Base-by-base conservation (phyloP, 2,113 vertebrate genomes). In the Urocolius indicus region DNA sequence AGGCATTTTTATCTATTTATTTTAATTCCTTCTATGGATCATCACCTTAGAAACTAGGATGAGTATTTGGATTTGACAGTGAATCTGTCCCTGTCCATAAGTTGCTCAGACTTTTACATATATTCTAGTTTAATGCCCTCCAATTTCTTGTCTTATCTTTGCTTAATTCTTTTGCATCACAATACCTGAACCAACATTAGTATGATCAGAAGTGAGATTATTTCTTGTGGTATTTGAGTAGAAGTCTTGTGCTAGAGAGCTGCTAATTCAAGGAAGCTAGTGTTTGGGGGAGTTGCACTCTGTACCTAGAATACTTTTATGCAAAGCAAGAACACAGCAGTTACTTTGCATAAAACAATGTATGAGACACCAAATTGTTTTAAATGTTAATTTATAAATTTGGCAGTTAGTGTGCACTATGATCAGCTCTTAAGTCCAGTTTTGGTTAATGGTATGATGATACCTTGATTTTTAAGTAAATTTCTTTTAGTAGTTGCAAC, bases 211-310 rank as follows among this genome's bases (percentile, higher is more conserved):
- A 74, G n/a, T 12, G 8, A 57, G 30, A 57, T 59, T 18, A 87
- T 30, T 66, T 80, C 24, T 41, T 2, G 78, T 63, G 43, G 16
- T 45, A 24, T 84, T 84, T 54, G 48, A 63, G 23, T 48, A 32
- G 16, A 74, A 76, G 16, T 75, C 16, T 69, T 77, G 26, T 55
- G 23, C 34, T 73, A 38, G 41, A 41, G 41, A 41, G 15, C 36
- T 73, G 13, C 18, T 82, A 32, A 73, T 83, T 68, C 0, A 0
- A 0, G 83, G 43, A 45, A 82, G 34, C 10, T 55, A 12, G 4
- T 62, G 26, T 83, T 76, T 46, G 22, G 23, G 22, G 22, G n/a
- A 74, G n/a, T 67, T 82, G 43, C 8, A 11, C 2, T 48, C 10
- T 43, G 24, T 75, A 45, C 22, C 41, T 59, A 74, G 4, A 41